phyloP scores from a whole-genome alignment of 2,888 invertebrate genomes.

The Phaedon cochleariae region DNA sequence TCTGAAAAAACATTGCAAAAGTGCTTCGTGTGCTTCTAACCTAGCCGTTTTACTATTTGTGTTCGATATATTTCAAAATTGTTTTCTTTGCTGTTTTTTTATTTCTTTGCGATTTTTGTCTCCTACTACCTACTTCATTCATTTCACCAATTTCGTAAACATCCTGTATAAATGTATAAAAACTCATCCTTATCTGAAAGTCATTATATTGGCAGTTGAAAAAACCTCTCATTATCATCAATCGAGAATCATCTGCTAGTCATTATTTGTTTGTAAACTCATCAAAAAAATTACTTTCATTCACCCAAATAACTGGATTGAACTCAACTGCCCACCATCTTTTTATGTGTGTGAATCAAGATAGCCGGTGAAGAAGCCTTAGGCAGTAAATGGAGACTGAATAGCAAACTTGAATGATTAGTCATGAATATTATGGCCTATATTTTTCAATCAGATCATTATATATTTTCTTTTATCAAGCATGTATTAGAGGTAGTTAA shows the following conservation, averaged over 20 bases:
- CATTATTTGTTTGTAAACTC: not conserved
- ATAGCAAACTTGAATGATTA: not conserved
- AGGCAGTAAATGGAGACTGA: not conserved
- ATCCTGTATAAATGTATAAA: too few relatives aligned
- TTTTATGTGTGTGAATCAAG: slow-evolving; percentile 7
- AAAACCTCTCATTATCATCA: not conserved
- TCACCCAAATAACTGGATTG: slow-evolving; percentile 22
- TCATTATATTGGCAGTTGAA: not conserved
- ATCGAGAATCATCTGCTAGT: not conserved
- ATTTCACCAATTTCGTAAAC: too few relatives aligned
- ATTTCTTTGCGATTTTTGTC: too few relatives aligned
- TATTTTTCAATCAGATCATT: not conserved
- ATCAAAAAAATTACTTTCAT: slow-evolving; percentile 27
- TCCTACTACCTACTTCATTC: too few relatives aligned
- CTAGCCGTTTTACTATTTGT: too few relatives aligned
- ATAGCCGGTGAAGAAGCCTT: not conserved
- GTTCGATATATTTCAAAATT: too few relatives aligned
- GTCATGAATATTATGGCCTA: not conserved
- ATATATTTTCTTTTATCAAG: not conserved
- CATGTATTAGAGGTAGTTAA: not conserved
- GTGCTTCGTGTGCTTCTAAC: too few relatives aligned
- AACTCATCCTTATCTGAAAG: too few relatives aligned
- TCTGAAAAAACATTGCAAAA: too few relatives aligned
- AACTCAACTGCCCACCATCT: slow-evolving; percentile 1
- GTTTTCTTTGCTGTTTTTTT: too few relatives aligned